These are phyloP conservation scores for Alentia gelatinosa DNA, from an alignment of 2,888 invertebrate genomes.

Conservation along the genomic window DNA sequence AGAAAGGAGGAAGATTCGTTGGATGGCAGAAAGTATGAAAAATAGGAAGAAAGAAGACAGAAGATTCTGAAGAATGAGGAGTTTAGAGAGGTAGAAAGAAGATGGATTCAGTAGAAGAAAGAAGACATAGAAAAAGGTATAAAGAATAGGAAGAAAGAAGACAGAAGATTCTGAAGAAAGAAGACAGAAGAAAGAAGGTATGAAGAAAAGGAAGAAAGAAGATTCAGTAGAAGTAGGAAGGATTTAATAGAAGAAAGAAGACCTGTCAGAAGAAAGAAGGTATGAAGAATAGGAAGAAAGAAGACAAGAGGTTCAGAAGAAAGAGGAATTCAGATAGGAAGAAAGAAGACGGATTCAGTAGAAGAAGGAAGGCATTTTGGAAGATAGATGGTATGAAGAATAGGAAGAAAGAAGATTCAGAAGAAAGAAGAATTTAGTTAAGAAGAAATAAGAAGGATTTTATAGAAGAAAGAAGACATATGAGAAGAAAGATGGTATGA, in stretches of 20 bases:
- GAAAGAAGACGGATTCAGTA: not conserved
- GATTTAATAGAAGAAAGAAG: not conserved
- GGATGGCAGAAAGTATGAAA: not conserved
- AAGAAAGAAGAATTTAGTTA: not conserved
- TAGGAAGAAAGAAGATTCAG: not conserved
- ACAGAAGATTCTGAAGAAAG: not conserved
- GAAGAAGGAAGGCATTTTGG: not conserved
- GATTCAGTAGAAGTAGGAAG: not conserved
- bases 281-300: slow-evolving; percentile 4
- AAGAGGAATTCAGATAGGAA: not conserved
- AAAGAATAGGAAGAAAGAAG: not conserved
- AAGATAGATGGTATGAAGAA: not conserved
- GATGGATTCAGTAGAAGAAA: not conserved
- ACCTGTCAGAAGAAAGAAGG: not conserved
- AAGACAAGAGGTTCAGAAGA: slow-evolving; percentile 29
- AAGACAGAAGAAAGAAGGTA: slow-evolving; percentile 23
- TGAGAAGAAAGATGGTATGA: not conserved
- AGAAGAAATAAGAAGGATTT: not conserved
- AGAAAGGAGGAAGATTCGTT: not conserved
- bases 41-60: not conserved
- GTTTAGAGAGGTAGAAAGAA: not conserved
- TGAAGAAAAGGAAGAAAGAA: too few relatives aligned
- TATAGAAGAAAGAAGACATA: not conserved
- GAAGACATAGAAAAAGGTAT: not conserved
- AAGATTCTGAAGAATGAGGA: not conserved